phyloP scores from a whole-genome alignment of 92 coral and sea anemone genomes.

The Palythoa heliodiscus region DNA sequence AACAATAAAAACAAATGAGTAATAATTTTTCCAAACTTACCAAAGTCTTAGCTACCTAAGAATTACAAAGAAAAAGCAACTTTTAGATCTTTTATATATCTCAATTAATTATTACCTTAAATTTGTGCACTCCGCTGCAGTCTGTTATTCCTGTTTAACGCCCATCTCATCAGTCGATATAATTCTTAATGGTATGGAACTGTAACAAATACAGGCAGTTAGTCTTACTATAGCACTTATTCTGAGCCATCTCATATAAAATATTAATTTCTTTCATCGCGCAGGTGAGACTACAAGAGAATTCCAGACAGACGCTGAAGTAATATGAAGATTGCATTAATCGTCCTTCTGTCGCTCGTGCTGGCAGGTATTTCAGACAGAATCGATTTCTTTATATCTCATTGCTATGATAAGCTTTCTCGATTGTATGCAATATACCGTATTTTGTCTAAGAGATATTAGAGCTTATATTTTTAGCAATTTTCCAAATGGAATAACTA shows the following conservation, averaged over 20 bases:
- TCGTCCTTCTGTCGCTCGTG: background rate
- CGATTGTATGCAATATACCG: background rate
- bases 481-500: background rate
- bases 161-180: background rate
- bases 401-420: background rate
- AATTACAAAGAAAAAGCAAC: no score
- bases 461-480: background rate
- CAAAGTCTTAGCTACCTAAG: no score
- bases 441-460: background rate
- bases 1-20: no score
- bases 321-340: conserved; percentile 8
- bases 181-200: background rate
- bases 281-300: conserved; percentile 54
- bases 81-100: no score
- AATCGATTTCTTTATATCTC: background rate
- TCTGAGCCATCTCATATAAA: conserved; percentile 43
- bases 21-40: no score
- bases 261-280: conserved; percentile 52
- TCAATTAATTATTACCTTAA: no score
- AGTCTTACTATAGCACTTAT: background rate
- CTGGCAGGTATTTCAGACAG: conserved; percentile 15
- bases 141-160: no score
- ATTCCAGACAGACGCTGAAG: background rate
- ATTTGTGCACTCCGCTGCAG: no score
- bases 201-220: background rate